Percentiles rank a stretch among this genome's conserved stretches.
Conservation (phyloP, 2,113 vertebrate species). For the Urocynchramus pylzowi region DNA sequence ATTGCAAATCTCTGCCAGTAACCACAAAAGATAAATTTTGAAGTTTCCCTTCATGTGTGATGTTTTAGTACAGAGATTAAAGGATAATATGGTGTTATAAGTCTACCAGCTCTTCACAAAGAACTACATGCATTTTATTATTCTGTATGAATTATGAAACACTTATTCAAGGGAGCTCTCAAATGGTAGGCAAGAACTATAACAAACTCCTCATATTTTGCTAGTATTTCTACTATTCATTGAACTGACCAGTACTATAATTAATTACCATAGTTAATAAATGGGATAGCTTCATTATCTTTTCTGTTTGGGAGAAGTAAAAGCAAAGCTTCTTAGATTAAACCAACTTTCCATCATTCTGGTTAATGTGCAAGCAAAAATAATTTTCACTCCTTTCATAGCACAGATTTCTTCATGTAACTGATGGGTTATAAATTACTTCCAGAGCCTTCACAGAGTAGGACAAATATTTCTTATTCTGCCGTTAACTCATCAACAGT, state of each 20-base stretch:
- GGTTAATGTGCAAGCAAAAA: constrained; percentile 41
- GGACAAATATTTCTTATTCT: constrained; percentile 50
- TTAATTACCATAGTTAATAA: neutral
- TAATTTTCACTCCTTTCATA: neutral
- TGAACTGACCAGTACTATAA: neutral
- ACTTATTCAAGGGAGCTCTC: neutral
- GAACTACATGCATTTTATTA: neutral
- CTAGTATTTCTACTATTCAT: neutral
- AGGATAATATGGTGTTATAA: neutral
- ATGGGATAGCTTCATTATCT: constrained; percentile 23
- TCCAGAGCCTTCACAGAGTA: constrained; percentile 21
- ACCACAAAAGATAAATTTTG: neutral
- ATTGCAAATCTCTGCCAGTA: neutral
- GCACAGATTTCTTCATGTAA: constrained; percentile 36
- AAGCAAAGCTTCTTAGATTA: constrained; percentile 35
- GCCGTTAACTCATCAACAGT: constrained; percentile 33
- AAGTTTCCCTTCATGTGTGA: neutral
- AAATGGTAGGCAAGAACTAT: neutral
- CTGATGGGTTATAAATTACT: constrained; percentile 35
- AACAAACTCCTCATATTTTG: neutral
- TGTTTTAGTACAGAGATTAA: neutral
- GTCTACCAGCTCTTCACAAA: neutral
- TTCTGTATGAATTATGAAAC: neutral
- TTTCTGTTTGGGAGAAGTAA: constrained; percentile 1
- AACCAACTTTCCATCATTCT: constrained; percentile 38